Evolutionary conservation across 1,140 invertebrate genomes (phyloP), one percentile per base, ranked within the genome.

Genomic region (Augochlora pura): DNA sequence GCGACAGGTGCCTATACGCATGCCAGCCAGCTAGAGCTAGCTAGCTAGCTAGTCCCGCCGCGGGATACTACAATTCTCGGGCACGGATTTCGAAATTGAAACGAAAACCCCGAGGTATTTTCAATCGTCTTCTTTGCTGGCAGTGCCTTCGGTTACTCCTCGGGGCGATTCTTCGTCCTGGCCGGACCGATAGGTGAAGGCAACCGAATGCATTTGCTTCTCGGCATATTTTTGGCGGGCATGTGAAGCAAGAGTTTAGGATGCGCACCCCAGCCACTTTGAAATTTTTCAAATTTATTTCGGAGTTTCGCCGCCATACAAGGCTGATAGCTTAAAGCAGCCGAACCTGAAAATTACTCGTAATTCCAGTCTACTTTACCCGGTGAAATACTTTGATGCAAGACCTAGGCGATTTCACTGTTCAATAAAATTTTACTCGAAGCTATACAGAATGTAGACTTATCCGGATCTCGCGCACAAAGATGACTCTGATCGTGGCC

Each of bases 121-220:
- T 86, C 76, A 86, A 86, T 86, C 84, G 74, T 81, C 76, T 74
- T 75, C 42, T 69, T 77, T 73, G 83, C 83, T 67, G 80, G 80
- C 74, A 71, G 49, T 66, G 27, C 42, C n/a, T n/a, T 52, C 49
- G 46, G 77, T 38, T 32, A 46, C 59, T 57, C 64, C 74, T 38
- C 25, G 39, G 69, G 46, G 62, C 70, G 52, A 81, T 73, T 32
- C 64, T 65, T 82, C 52, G 68, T 86, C 84, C 80, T 82, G 83
- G 83, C 67, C 68, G 63, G 64, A 59, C 83, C 84, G 79, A 86
- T 86, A 83, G 84, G 80, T 79, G 83, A 85, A 86, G 79, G 74
- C 80, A 69, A 85, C 80, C 62, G 52, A 27, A 77, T 57, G 54
- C 75, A 81, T 42, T 80, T 46, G 67, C 42, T 82, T 65, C 63